Evolutionary conservation across 1,140 invertebrate genomes (phyloP).

Genomic region (Drosophila mojavensis): DNA sequence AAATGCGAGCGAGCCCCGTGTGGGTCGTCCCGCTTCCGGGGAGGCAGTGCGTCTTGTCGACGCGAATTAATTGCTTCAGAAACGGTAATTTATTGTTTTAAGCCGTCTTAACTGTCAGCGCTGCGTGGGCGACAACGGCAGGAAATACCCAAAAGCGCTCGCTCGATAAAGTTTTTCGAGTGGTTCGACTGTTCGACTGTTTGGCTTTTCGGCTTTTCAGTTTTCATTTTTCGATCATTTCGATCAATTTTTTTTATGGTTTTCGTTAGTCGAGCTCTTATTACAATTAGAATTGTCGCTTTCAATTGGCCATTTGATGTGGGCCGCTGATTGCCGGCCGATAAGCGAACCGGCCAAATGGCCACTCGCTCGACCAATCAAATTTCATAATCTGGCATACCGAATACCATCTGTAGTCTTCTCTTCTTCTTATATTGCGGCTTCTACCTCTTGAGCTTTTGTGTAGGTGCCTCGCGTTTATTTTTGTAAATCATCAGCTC

Average conservation of each 20-base stretch:
- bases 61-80: slow-evolving; percentile 76
- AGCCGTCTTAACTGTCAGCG: slow-evolving; percentile 39
- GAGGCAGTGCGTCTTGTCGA: slow-evolving; percentile 20
- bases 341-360: slow-evolving; percentile 24
- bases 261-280: slow-evolving; percentile 26
- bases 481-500: slow-evolving; percentile 53
- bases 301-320: slow-evolving; percentile 43
- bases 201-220: background rate
- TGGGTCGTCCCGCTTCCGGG: slow-evolving; percentile 54
- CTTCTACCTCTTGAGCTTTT: slow-evolving; percentile 4
- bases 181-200: too few relatives aligned
- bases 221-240: slow-evolving; percentile 12
- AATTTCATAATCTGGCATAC: slow-evolving; percentile 11
- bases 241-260: slow-evolving; percentile 13
- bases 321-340: slow-evolving; percentile 21
- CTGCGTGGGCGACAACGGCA: slow-evolving; percentile 46
- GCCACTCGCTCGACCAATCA: slow-evolving; percentile 5
- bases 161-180: slow-evolving; percentile 19
- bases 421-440: slow-evolving; percentile 1
- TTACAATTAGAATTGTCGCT: slow-evolving; percentile 41
- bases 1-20: slow-evolving; percentile 23
- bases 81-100: slow-evolving; percentile 71
- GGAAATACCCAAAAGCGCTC: slow-evolving; percentile 49
- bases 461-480: slow-evolving; percentile 49
- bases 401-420: background rate